Conservation (phyloP, 64 coral and sea anemone species). For the Catalaphyllia jardinei region DNA sequence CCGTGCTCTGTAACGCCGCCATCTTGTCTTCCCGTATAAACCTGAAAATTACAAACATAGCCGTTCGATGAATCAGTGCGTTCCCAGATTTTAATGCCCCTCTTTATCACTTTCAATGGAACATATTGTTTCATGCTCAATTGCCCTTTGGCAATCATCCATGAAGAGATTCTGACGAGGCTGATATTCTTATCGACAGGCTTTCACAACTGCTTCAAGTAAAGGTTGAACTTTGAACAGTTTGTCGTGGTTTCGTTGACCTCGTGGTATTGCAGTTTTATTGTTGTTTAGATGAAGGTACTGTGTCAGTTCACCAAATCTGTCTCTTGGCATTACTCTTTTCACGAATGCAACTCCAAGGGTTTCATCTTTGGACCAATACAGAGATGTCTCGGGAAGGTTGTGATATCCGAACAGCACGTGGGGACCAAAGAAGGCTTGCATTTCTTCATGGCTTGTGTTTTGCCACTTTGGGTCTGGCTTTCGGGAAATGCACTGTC, state of each 20-base stretch:
- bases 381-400: slow-evolving; percentile 14
- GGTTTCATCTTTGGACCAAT: slow-evolving; percentile 28
- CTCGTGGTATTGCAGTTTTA: too few relatives aligned
- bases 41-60: slow-evolving; percentile 46
- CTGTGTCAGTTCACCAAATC: slow-evolving; percentile 4
- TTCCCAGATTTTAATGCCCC: slow-evolving; percentile 60
- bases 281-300: slow-evolving; percentile 50
- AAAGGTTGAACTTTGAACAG: slow-evolving; percentile 46
- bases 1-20: slow-evolving; percentile 30
- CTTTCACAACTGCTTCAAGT: background rate
- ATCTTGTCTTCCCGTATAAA: slow-evolving; percentile 52
- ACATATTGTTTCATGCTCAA: slow-evolving; percentile 47
- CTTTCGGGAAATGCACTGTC: background rate
- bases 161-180: slow-evolving; percentile 4
- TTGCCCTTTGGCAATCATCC: slow-evolving; percentile 38
- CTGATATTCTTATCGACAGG: background rate
- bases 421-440: slow-evolving; percentile 9
- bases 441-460: slow-evolving; percentile 42
- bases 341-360: background rate
- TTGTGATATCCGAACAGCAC: background rate
- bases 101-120: slow-evolving; percentile 55
- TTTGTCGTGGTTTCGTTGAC: background rate
- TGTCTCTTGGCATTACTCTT: background rate
- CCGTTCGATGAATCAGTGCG: slow-evolving; percentile 53
- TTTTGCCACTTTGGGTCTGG: slow-evolving; percentile 2